Evolutionary conservation across 2,797 vertebrate genomes (phyloP).

Genomic region (Morelia viridis): DNA sequence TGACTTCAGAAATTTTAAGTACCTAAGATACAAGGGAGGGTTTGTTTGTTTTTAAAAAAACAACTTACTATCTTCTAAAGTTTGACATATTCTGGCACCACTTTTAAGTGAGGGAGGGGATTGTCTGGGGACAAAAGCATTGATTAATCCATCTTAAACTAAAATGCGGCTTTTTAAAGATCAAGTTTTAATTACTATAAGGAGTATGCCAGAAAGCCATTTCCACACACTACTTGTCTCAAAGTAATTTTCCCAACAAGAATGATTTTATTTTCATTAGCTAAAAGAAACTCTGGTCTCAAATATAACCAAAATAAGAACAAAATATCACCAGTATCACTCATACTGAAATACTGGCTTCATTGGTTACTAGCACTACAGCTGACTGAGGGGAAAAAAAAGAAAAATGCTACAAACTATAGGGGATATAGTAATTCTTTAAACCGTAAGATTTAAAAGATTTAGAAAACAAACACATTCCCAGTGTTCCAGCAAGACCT

Average conservation of each 20-base stretch:
- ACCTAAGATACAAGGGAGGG: not conserved
- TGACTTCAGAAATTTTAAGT: not conserved
- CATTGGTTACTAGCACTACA: not conserved
- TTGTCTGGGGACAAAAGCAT: not conserved
- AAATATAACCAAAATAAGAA: not conserved
- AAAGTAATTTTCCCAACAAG: constrained; percentile 6
- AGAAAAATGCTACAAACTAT: not conserved
- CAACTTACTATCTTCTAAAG: not conserved
- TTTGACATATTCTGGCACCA: not conserved
- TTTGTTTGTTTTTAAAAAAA: not conserved
- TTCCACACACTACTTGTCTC: not conserved
- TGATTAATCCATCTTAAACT: not conserved
- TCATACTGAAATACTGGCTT: constrained; percentile 2
- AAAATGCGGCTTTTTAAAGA: not conserved
- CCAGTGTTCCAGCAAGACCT: not conserved
- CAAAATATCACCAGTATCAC: not conserved
- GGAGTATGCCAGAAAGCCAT: not conserved
- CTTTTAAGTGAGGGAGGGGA: not conserved
- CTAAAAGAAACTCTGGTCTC: not conserved
- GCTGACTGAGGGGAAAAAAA: not conserved
- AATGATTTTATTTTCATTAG: not conserved
- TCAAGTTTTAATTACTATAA: not conserved
- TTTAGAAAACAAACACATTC: not conserved
- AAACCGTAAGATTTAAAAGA: not conserved
- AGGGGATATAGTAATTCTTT: not conserved